phyloP scores from a whole-genome alignment of 2,113 vertebrate genomes.

The Hymenochirus boettgeri region DNA sequence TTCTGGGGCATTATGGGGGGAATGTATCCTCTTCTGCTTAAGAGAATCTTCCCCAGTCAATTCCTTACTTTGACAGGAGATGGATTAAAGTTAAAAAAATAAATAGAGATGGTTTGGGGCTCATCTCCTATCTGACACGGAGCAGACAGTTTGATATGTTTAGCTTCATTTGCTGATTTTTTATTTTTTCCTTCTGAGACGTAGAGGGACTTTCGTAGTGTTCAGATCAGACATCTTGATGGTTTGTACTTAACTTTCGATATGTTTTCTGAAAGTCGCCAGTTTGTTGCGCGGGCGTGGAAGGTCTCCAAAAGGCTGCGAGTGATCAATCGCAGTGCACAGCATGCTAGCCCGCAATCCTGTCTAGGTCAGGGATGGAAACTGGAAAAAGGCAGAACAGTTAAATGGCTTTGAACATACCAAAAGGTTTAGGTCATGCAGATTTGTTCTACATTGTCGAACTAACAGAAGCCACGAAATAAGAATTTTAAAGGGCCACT shows the following conservation, averaged over 20 bases:
- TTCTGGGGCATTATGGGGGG: no score
- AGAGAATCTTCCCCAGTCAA: background rate
- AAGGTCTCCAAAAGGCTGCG: conserved; percentile 86
- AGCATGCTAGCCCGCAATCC: conserved; percentile 89
- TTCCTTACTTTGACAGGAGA: background rate
- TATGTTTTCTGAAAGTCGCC: conserved; percentile 77
- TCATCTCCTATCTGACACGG: background rate
- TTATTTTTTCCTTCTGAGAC: no score
- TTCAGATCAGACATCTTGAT: conserved; percentile 46
- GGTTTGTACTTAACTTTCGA: conserved; percentile 51
- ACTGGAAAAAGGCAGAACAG: conserved; percentile 53
- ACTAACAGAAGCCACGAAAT: no score
- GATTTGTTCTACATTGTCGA: no score
- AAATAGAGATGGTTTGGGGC: background rate
- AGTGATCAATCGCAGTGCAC: conserved; percentile 79
- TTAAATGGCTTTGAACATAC: no score
- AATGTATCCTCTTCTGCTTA: no score
- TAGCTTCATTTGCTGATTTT: conserved; percentile 29
- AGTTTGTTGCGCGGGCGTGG: conserved; percentile 83
- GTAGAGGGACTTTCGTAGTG: conserved; percentile 13
- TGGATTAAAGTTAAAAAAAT: conserved; percentile 4
- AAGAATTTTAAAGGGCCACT: no score
- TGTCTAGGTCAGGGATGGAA: conserved; percentile 82
- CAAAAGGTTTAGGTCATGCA: no score
- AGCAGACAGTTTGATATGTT: background rate